Percentiles rank a stretch among this genome's conserved stretches.
Evolutionary conservation across 2,888 invertebrate genomes (phyloP).

Genomic region (Drosophila ezoana): DNA sequence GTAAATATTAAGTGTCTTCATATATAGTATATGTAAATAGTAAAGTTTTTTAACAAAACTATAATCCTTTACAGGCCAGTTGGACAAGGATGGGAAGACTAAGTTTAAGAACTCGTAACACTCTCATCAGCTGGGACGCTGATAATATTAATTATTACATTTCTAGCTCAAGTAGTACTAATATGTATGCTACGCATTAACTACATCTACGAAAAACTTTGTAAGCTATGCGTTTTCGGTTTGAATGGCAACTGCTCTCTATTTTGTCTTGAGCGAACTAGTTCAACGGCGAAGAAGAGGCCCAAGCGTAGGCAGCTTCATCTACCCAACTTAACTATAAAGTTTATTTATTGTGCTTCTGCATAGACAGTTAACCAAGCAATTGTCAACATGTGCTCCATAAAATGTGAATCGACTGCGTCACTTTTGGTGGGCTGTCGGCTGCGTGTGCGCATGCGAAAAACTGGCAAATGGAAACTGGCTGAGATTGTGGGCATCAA

Average conservation of each 20-base stretch:
- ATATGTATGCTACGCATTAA: neutral
- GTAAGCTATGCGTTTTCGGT: neutral
- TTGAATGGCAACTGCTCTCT: constrained; percentile 2
- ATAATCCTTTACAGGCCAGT: no score
- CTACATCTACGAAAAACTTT: no score
- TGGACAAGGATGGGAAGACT: no score
- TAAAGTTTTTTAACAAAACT: no score
- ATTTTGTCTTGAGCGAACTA: neutral
- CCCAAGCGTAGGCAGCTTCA: neutral
- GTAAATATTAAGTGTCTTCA: no score
- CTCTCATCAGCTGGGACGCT: no score
- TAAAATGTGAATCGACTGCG: constrained; percentile 86
- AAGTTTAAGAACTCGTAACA: no score
- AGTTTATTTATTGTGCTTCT: no score
- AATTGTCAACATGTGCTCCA: constrained; percentile 3
- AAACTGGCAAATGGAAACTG: constrained; percentile 96
- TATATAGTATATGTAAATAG: no score
- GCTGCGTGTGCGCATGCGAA: constrained; percentile 96
- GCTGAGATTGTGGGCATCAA: constrained; percentile 98
- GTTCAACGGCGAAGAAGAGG: neutral
- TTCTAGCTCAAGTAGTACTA: neutral
- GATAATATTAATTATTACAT: no score
- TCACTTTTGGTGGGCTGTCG: constrained; percentile 95
- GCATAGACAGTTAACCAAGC: neutral
- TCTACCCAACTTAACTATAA: neutral